Percentiles rank a stretch among this genome's conserved stretches.
Conservation (phyloP, 2,113 vertebrate genomes). For the Eulemur macaco region DNA sequence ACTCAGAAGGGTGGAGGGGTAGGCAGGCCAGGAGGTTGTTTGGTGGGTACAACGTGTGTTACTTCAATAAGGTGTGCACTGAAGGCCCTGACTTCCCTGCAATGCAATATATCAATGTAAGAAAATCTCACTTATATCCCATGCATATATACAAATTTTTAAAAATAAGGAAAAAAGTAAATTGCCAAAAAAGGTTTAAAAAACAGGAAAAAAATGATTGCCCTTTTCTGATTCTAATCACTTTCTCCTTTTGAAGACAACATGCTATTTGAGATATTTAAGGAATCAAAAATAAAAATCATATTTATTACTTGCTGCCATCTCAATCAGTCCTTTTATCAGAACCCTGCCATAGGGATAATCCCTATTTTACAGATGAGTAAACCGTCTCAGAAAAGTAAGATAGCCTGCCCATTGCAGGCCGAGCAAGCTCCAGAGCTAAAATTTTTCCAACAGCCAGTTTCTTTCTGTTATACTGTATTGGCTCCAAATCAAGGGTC, state of each 20-base stretch:
- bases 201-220: no score
- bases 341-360: neutral
- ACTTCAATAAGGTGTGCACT: no score
- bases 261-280: neutral
- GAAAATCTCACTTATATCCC: no score
- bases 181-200: no score
- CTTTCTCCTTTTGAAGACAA: conserved; percentile 7
- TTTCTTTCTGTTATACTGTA: neutral
- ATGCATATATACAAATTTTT: no score
- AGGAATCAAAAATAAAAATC: conserved; percentile 18
- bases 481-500: neutral
- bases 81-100: no score
- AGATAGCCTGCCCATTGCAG: neutral
- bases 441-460: neutral
- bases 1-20: no score
- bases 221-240: neutral
- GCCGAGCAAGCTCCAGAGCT: neutral
- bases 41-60: no score
- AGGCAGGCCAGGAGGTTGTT: no score
- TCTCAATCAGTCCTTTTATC: neutral
- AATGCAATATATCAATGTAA: no score
- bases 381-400: neutral
- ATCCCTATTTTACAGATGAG: neutral
- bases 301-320: neutral
- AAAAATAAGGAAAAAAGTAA: no score